phyloP scores from a whole-genome alignment of 2,888 invertebrate species.

The Pteria penguin region DNA sequence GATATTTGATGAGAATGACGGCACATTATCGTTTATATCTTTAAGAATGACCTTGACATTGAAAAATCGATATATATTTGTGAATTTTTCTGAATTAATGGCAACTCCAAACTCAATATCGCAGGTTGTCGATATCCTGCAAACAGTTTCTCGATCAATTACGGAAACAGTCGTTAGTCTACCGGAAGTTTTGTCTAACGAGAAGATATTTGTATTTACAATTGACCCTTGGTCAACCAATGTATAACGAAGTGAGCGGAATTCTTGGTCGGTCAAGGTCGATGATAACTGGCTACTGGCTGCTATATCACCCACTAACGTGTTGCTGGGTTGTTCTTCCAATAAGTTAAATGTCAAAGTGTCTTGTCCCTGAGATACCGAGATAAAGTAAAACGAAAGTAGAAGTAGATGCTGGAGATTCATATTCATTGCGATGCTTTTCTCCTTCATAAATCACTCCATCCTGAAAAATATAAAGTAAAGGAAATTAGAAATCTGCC shows the following conservation, averaged over 20 bases:
- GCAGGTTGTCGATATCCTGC: constrained; percentile 54
- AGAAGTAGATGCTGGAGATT: no score
- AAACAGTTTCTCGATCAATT: constrained; percentile 56
- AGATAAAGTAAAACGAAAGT: background rate
- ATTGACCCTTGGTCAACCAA: constrained; percentile 2
- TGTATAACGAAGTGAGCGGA: constrained; percentile 6
- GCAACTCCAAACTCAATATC: constrained; percentile 62
- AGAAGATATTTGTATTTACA: constrained; percentile 44
- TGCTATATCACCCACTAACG: constrained; percentile 3
- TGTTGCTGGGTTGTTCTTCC: constrained; percentile 4
- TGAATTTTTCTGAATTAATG: constrained; percentile 50
- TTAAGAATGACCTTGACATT: constrained; percentile 60
- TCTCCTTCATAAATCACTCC: no score
- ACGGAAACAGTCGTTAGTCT: constrained; percentile 52
- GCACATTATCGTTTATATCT: constrained; percentile 68
- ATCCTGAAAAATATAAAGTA: no score
- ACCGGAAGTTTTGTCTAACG: constrained; percentile 50
- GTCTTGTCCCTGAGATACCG: background rate
- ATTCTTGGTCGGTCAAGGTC: background rate
- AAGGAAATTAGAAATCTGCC: no score
- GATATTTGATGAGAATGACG: constrained; percentile 56
- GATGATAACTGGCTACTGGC: background rate
- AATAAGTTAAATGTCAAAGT: constrained; percentile 3
- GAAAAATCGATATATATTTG: constrained; percentile 58
- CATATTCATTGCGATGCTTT: no score